These are phyloP conservation scores for Acanthis flammea DNA, from an alignment of 2,797 vertebrate species.

Conservation along the genomic window DNA sequence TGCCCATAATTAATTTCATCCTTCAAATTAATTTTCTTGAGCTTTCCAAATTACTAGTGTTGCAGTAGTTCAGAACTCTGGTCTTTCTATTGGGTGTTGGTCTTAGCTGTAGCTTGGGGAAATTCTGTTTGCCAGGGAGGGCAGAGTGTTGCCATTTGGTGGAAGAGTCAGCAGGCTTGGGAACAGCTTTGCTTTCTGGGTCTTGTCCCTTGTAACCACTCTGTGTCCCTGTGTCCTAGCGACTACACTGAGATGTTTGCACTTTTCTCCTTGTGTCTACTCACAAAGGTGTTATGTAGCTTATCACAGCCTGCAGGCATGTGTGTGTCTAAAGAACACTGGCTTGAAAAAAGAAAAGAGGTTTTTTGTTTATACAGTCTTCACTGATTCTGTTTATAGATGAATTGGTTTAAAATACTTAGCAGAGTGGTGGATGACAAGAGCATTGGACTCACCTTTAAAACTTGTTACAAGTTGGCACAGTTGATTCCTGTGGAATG, in stretches of 20 bases:
- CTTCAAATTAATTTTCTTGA: neutral
- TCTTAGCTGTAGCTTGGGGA: neutral
- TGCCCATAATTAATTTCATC: slow-evolving; percentile 46
- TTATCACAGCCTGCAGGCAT: neutral
- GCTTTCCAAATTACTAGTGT: neutral
- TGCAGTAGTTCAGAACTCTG: neutral
- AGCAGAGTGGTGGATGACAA: neutral
- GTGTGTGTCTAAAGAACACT: neutral
- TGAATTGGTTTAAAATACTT: neutral
- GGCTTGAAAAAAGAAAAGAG: neutral
- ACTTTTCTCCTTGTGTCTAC: neutral
- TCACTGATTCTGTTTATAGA: neutral
- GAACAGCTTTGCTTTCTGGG: fast-evolving
- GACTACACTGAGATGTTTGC: neutral
- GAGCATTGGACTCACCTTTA: neutral
- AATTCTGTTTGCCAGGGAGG: neutral
- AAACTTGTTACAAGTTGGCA: neutral
- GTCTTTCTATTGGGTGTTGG: neutral
- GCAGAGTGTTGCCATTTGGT: neutral
- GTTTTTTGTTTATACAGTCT: neutral
- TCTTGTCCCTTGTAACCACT: neutral
- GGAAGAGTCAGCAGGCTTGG: neutral
- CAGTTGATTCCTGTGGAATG: neutral
- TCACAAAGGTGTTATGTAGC: neutral
- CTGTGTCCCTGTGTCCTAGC: neutral